Evolutionary conservation across 2,797 vertebrate genomes (phyloP).

Genomic region (Mareca penelope): DNA sequence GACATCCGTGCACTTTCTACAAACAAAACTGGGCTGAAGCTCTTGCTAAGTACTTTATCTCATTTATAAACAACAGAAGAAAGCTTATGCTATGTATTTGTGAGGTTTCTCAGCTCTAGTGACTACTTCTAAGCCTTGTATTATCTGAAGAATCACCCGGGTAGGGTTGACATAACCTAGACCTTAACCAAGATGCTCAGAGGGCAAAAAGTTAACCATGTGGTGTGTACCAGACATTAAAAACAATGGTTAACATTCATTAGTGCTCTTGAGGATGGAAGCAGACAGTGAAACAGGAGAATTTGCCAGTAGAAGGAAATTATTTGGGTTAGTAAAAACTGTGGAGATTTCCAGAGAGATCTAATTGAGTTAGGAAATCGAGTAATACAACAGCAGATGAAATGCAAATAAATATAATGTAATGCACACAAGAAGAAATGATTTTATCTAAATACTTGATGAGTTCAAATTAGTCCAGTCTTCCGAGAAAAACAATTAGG

Average conservation of each 20-base stretch:
- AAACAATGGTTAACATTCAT: conserved; percentile 59
- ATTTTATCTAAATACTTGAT: conserved; percentile 46
- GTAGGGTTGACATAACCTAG: conserved; percentile 32
- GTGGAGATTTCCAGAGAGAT: conserved; percentile 26
- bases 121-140: neutral
- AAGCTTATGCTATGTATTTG: neutral
- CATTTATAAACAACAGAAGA: neutral
- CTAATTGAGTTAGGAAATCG: conserved; percentile 36
- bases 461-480: conserved; percentile 66
- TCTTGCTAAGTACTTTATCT: neutral
- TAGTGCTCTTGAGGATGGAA: conserved; percentile 42
- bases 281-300: conserved; percentile 42
- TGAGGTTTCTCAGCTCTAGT: neutral
- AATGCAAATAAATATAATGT: conserved; percentile 68
- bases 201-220: conserved; percentile 40
- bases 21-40: neutral
- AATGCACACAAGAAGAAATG: conserved; percentile 62
- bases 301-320: conserved; percentile 35
- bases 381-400: conserved; percentile 64
- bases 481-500: conserved; percentile 66
- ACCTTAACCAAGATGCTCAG: neutral
- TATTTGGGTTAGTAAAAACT: conserved; percentile 61
- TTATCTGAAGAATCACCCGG: conserved; percentile 5
- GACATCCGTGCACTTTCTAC: neutral
- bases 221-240: conserved; percentile 5